Evolutionary conservation across 2,888 invertebrate species (phyloP), one percentile per base, ranked within the genome.

Genomic region (Acrocyrtus sp.): DNA sequence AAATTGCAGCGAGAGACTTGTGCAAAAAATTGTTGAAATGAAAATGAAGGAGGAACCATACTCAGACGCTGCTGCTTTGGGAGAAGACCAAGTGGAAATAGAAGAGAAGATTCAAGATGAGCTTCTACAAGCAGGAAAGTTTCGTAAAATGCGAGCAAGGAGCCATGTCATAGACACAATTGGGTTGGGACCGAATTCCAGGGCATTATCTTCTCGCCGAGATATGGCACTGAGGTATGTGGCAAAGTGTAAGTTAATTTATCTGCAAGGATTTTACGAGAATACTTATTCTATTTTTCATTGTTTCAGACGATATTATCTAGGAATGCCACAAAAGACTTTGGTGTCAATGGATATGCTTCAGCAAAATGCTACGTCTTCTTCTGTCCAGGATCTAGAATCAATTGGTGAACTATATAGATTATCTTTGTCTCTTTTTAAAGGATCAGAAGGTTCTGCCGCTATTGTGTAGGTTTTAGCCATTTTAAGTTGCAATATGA

Each of bases 151-250:
- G 21, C 47, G 74, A 8, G 79, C 77, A 27, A 72, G 76, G 22
- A 45, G 61, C 2, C 65, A 65, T 53, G 69, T 79, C 4, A 50
- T 79, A 12, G 76, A 77, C 45, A 78, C 70, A 24, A 74, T 77
- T 47, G 81, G 80, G 82, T 89, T 92, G 48, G 92, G 92, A 19
- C 90, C 90, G 48, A 90, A 89, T 81, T 90, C 92, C 27, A 87
- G 92, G 17, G 94, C 93, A 0, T 84, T 94, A 54, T 92, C 92
- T 79, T 93, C 94, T 6, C 87, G 94, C 19, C 87, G 91, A 60
- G 95, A 95, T 83, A 85, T 94, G 69, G 90, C 91, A 27, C 87
- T 94, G n/a, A 81, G 84, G 84, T 84, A 78, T 77, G 54, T 51
- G n/a, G n/a, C n/a, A n/a, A n/a, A n/a, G n/a, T n/a, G n/a, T n/a